Base-by-base conservation (phyloP, 2,113 vertebrate genomes). In the Platichthys flesus region DNA sequence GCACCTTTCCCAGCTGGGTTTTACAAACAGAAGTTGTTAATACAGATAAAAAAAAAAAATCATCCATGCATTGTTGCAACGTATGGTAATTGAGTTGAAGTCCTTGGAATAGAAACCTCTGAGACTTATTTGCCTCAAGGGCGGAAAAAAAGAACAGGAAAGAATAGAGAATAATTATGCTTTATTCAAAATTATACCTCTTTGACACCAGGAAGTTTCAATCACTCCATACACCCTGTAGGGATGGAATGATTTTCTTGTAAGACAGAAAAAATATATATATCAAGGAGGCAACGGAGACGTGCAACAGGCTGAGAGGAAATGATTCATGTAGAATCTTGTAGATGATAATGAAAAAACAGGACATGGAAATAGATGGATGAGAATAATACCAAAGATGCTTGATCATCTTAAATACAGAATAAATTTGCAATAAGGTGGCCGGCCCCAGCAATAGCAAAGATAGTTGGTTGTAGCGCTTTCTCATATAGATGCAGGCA, bases 331-430 rank as follows among this genome's bases (percentile, higher is more conserved):
- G 14, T 4, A 20, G 2, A 59, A 18, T 59, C 31, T 31, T 58
- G 14, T 4, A 20, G 20, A 42, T n/a, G 35, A 65, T 69, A 42
- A 60, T 58, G 69, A 73, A 62, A 58, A 78, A 64, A 18, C 14
- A 63, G 37, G 21, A 56, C 26, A 13, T 16, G 16, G 37, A 13
- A 55, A 26, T 13, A 42, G 40, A 42, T 42, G 2, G 40, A 42
- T 42, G 9, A 42, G 40, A 42, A 42, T 42, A 42, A 42, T 13
- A 0, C 40, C 40, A 10, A 42, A 4, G 23, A 57, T 16, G 21
- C 24, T 56, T 65, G 15, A 67, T 67, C 79, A 60, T 55, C 24
- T 26, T 20, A 68, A 55, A 64, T 54, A 9, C 72, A 45, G 14
- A 62, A 47, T 69, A 31, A 49, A 54, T 21, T 21, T 54, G 6